phyloP scores from a whole-genome alignment of 2,888 invertebrate species.

The Pilophorus perplexus region DNA sequence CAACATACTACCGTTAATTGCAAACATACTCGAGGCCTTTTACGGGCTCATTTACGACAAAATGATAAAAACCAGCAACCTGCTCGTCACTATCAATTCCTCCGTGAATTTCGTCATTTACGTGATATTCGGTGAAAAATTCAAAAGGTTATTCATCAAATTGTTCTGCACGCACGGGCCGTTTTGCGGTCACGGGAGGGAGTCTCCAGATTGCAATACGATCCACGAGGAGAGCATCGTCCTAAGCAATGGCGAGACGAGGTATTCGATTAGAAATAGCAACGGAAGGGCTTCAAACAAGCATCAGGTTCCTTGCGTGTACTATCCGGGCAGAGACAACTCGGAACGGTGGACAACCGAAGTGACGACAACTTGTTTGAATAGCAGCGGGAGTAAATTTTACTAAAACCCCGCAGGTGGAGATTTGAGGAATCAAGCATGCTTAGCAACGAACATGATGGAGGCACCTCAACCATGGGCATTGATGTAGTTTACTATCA shows the following conservation, averaged over 20 bases:
- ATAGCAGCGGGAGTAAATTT: constrained; percentile 3
- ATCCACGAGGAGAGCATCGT: constrained; percentile 76
- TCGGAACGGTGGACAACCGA: constrained; percentile 31
- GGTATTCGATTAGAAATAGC: constrained; percentile 50
- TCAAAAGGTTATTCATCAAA: constrained; percentile 79
- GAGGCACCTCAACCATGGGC: too few species aligned
- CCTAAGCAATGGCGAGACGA: constrained; percentile 70
- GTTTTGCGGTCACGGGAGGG: constrained; percentile 58
- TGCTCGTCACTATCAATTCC: constrained; percentile 93
- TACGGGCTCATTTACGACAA: constrained; percentile 64
- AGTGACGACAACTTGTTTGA: constrained; percentile 39
- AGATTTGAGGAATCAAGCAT: too few species aligned
- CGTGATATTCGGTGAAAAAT: constrained; percentile 96
- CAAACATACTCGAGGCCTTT: constrained; percentile 82
- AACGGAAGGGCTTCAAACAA: constrained; percentile 13
- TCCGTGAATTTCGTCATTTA: constrained; percentile 97
- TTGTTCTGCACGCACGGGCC: constrained; percentile 67
- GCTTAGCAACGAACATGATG: too few species aligned
- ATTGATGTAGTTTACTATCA: too few species aligned
- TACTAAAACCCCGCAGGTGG: too few species aligned
- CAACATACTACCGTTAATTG: constrained; percentile 81
- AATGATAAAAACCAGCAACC: constrained; percentile 79
- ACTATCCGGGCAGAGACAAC: constrained; percentile 54
- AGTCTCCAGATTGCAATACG: constrained; percentile 68
- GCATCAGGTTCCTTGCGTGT: constrained; percentile 56